Evolutionary conservation across 2,888 invertebrate genomes (phyloP), one percentile per base, ranked within the genome.

Genomic region (Tenthredo notha): DNA sequence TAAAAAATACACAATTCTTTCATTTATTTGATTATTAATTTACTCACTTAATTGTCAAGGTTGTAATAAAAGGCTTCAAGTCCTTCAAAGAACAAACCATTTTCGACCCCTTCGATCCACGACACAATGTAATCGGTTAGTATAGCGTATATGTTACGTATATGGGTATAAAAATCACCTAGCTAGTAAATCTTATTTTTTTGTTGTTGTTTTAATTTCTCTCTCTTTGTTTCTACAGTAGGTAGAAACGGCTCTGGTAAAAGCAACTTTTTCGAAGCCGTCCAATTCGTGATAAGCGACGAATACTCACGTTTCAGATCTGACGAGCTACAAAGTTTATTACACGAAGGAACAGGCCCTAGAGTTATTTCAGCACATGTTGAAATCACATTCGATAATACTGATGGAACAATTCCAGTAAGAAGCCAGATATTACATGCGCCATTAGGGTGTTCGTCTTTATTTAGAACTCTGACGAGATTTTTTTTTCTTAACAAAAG

Each of bases 221-320:
- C 0, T 67, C 1, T 33, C 18, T 15, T 18, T 33, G 6, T 15
- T 5, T 18, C 12, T 7, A 18, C n/a, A 96, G 99, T 99, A 85
- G 99, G 99, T 18, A 96, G 99, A 92, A 99, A 99, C 95, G 99
- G 99, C 84, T 99, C 99, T 37, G 99, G 99, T 65, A 99, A 99
- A 94, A 99, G 99, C 95, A 99, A 99, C 94, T 99, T 99, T 94
- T 99, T 99, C 94, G 89, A 94, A 96, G 99, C 99, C 4, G 99
- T 99, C 91, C 99, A 99, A 94, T 99, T 99, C 95, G 99, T 99
- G n/a, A 94, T 99, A 84, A 99, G 99, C 90, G 99, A 99, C 96
- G 99, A 99, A 93, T 99, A 98, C 94, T 98, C 98, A 58, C 98
- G 99, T 94, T 95, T 99, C 86, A 95, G 98, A 85, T 98, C 99